A percentile compares a stretch with the other conserved stretches of the same genome.
phyloP scores from a whole-genome alignment of 2,113 vertebrate species.

The Pseudorasbora parva region DNA sequence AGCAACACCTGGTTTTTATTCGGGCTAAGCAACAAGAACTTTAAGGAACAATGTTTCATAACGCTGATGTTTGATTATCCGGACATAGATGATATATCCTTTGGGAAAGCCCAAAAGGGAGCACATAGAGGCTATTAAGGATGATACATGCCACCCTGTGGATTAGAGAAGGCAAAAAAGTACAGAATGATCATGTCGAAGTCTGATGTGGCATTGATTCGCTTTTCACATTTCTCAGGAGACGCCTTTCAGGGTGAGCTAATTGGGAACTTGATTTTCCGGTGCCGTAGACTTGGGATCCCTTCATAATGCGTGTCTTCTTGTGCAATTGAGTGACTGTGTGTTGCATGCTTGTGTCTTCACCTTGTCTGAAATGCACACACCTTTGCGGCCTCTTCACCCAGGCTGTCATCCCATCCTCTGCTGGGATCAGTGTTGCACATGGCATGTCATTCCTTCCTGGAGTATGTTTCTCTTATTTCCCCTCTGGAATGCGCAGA shows the following conservation, averaged over 20 bases:
- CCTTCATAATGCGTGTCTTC: neutral
- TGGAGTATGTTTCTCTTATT: constrained; percentile 7
- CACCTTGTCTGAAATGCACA: constrained; percentile 32
- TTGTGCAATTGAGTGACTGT: constrained; percentile 2
- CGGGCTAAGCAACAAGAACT: neutral
- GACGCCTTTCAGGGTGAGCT: constrained; percentile 27
- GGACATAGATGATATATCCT: constrained; percentile 14
- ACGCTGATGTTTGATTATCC: constrained; percentile 8
- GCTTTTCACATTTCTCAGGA: neutral
- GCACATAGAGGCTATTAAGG: constrained; percentile 24
- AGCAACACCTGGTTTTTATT: constrained; percentile 17
- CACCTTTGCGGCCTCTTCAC: constrained; percentile 36
- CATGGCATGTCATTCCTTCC: constrained; percentile 15
- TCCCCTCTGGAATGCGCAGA: neutral
- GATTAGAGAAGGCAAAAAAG: constrained; percentile 4
- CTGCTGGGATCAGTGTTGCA: neutral
- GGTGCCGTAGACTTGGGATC: constrained; percentile 3
- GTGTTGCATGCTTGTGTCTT: constrained; percentile 15
- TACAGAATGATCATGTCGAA: neutral
- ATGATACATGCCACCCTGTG: constrained; percentile 23
- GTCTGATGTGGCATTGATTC: constrained; percentile 16
- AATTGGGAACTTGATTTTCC: constrained; percentile 47
- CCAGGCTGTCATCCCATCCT: constrained; percentile 21
- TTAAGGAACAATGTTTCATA: constrained; percentile 20
- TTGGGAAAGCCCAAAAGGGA: constrained; percentile 6